Conservation (phyloP, 2,888 invertebrate species). For the Leucozona laternaria region DNA sequence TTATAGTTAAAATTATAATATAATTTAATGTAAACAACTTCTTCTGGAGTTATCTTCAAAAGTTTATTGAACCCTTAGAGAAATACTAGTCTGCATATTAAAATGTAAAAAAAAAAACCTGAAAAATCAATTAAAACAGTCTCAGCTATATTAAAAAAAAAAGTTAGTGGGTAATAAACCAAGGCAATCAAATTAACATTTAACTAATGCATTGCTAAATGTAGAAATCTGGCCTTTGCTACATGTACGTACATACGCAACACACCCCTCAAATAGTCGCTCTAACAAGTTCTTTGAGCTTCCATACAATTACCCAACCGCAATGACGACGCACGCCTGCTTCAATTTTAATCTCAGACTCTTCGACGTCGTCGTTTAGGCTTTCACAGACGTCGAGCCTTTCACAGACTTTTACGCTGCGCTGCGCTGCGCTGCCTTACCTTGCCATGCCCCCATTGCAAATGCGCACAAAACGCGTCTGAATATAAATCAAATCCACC, state of each 20-base stretch:
- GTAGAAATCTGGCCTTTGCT: not conserved
- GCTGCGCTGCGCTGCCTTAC: constrained; percentile 44
- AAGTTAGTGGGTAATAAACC: constrained; percentile 14
- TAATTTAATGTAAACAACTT: not conserved
- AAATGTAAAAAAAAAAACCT: not conserved
- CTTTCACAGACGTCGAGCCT: constrained; percentile 42
- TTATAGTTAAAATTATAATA: no score
- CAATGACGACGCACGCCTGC: constrained; percentile 32
- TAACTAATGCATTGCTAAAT: constrained; percentile 24
- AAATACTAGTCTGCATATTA: constrained; percentile 4
- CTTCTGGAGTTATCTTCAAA: not conserved
- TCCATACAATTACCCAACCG: constrained; percentile 25
- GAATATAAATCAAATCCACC: constrained; percentile 61
- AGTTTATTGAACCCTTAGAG: constrained; percentile 8
- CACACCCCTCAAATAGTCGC: not conserved
- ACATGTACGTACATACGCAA: not conserved
- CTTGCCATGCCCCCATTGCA: constrained; percentile 24
- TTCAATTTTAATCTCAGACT: constrained; percentile 55
- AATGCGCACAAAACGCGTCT: constrained; percentile 33
- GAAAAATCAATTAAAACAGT: constrained; percentile 25
- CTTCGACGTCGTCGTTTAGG: constrained; percentile 55
- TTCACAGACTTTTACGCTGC: constrained; percentile 22
- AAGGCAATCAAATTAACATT: constrained; percentile 25
- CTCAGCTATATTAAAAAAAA: constrained; percentile 1
- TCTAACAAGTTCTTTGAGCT: constrained; percentile 35